Conservation (phyloP, 2,113 vertebrate genomes). For the Indicator maculatus region DNA sequence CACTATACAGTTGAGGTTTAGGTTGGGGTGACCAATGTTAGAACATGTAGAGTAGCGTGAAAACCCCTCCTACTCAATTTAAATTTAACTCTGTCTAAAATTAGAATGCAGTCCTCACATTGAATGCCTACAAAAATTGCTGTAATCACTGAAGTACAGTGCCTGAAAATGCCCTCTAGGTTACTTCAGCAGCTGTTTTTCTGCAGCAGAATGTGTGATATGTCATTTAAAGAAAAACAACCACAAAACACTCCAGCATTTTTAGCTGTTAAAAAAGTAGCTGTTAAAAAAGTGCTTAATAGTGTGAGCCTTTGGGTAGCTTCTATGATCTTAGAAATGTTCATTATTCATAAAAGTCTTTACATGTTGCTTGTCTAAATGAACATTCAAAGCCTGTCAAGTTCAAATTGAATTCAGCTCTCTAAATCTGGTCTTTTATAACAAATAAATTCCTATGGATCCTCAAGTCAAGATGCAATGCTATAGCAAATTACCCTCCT, state of each 20-base stretch:
- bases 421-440: constrained; percentile 31
- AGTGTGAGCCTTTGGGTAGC: not conserved
- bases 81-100: constrained; percentile 51
- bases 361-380: constrained; percentile 27
- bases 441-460: not conserved
- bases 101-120: constrained; percentile 38
- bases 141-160: constrained; percentile 50
- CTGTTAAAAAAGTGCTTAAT: not conserved
- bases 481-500: constrained; percentile 45
- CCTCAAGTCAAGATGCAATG: constrained; percentile 26
- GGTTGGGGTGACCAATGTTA: not conserved
- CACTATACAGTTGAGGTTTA: not conserved
- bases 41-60: not conserved
- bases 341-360: constrained; percentile 37
- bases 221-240: constrained; percentile 36
- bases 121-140: constrained; percentile 52
- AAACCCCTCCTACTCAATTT: constrained; percentile 32
- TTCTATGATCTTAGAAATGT: constrained; percentile 37
- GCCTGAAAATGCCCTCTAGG: constrained; percentile 55
- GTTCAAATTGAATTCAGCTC: constrained; percentile 1
- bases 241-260: not conserved
- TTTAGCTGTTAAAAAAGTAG: constrained; percentile 36
- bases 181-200: constrained; percentile 37
- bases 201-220: constrained; percentile 13
- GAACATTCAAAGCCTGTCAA: constrained; percentile 6